phyloP scores from a whole-genome alignment of 2,797 vertebrate genomes.

The Gallinago stenura region DNA sequence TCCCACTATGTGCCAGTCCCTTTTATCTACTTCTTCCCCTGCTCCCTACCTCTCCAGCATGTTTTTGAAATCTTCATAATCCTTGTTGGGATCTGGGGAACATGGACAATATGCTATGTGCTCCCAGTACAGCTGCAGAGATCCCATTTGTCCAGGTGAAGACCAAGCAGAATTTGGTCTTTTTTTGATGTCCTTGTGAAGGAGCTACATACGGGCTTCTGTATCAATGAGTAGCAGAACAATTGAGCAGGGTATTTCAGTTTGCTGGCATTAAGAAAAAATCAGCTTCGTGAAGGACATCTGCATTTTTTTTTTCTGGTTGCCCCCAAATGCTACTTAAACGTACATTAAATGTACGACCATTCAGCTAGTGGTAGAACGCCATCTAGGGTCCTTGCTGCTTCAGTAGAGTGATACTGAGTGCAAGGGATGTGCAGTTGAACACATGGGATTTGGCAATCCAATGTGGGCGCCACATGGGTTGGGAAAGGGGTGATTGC shows the following conservation, averaged over 20 bases:
- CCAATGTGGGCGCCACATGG: accelerated
- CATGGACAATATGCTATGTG: background rate
- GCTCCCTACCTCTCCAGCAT: background rate
- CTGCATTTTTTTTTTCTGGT: background rate
- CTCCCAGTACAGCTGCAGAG: background rate
- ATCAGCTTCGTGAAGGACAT: background rate
- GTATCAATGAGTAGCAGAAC: background rate
- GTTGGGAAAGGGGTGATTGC: background rate
- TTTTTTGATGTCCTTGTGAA: background rate
- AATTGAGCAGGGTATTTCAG: background rate
- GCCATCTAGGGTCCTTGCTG: background rate
- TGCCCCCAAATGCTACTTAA: background rate
- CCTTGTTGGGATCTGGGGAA: background rate
- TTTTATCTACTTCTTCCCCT: background rate
- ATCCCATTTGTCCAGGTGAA: background rate
- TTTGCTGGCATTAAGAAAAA: background rate
- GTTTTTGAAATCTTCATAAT: background rate
- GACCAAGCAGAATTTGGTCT: background rate
- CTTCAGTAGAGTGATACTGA: accelerated
- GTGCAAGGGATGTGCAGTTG: accelerated
- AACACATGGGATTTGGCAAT: background rate
- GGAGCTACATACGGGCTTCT: background rate
- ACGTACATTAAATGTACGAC: accelerated
- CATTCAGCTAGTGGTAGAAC: background rate
- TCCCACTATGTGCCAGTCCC: background rate